A percentile compares a stretch with the other conserved stretches of the same genome.
Conservation (phyloP, 2,113 vertebrate genomes). For the Nanorana parkeri region DNA sequence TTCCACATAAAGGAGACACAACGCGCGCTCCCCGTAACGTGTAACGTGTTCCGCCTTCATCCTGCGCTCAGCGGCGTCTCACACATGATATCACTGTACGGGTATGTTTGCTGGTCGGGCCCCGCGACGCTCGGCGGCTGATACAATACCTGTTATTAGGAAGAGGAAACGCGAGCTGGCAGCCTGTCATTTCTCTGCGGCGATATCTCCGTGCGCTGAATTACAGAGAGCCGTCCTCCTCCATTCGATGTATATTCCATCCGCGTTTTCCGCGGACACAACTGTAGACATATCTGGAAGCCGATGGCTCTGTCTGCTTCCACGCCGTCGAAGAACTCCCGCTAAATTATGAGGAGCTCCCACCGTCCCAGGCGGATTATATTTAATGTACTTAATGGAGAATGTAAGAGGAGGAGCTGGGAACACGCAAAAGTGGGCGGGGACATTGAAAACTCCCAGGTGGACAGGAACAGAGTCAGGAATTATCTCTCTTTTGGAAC, state of each 20-base stretch:
- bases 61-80: conserved; percentile 16
- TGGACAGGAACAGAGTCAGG: too few relatives aligned
- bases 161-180: conserved; percentile 21
- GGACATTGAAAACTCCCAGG: too few relatives aligned
- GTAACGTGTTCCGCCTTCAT: not conserved
- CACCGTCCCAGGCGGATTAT: too few relatives aligned
- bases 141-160: conserved; percentile 55
- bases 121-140: conserved; percentile 8
- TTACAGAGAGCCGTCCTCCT: too few relatives aligned
- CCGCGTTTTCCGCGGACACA: not conserved
- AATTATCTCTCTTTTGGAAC: too few relatives aligned
- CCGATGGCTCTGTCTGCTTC: not conserved
- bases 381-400: too few relatives aligned
- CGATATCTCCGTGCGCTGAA: conserved; percentile 24
- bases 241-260: not conserved
- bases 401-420: too few relatives aligned
- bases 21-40: too few relatives aligned
- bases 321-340: too few relatives aligned
- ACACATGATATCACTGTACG: conserved; percentile 15
- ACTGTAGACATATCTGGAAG: not conserved
- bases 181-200: conserved; percentile 42
- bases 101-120: conserved; percentile 1
- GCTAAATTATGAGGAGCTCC: too few relatives aligned
- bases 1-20: too few relatives aligned
- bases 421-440: too few relatives aligned